Conservation (phyloP, 2,888 invertebrate species). For the Drosophila atripex region DNA sequence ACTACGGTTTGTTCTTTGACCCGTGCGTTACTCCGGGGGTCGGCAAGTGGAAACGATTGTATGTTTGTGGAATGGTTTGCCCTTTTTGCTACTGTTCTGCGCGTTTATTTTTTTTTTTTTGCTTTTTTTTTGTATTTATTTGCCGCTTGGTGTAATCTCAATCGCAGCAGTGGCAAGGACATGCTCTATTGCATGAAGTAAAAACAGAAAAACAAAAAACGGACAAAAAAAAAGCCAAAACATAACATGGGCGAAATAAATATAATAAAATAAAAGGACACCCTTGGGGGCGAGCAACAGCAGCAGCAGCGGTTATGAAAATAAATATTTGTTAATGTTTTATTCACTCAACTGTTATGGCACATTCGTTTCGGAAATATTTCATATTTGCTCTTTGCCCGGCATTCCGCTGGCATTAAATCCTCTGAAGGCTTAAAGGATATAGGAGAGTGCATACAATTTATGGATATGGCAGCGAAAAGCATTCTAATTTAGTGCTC, state of each 20-base stretch:
- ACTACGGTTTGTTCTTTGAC: slow-evolving; percentile 42
- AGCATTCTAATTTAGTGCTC: slow-evolving; percentile 11
- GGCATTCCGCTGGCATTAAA: slow-evolving; percentile 2
- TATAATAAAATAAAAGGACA: slow-evolving; percentile 47
- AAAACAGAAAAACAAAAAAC: neutral
- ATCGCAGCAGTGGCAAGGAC: slow-evolving; percentile 40
- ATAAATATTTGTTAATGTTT: slow-evolving; percentile 55
- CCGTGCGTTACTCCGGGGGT: slow-evolving; percentile 25
- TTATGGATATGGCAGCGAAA: slow-evolving; percentile 5
- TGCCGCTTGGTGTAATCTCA: slow-evolving; percentile 63
- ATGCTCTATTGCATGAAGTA: slow-evolving; percentile 34
- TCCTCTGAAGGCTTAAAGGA: slow-evolving; percentile 24
- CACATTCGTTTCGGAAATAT: slow-evolving; percentile 48
- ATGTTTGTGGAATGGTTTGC: slow-evolving; percentile 37
- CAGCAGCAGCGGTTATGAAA: slow-evolving; percentile 43
- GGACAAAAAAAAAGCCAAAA: slow-evolving; percentile 3
- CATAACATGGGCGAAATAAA: slow-evolving; percentile 26
- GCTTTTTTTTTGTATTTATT: slow-evolving; percentile 52
- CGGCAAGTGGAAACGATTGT: slow-evolving; percentile 63
- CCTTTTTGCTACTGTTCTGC: slow-evolving; percentile 2
- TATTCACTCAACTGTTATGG: slow-evolving; percentile 50
- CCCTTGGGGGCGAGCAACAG: slow-evolving; percentile 22
- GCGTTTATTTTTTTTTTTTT: slow-evolving; percentile 15
- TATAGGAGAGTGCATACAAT: slow-evolving; percentile 32
- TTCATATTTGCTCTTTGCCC: slow-evolving; percentile 34